Conservation (phyloP, 2,888 invertebrate species). For the Nemapogon koenigi region DNA sequence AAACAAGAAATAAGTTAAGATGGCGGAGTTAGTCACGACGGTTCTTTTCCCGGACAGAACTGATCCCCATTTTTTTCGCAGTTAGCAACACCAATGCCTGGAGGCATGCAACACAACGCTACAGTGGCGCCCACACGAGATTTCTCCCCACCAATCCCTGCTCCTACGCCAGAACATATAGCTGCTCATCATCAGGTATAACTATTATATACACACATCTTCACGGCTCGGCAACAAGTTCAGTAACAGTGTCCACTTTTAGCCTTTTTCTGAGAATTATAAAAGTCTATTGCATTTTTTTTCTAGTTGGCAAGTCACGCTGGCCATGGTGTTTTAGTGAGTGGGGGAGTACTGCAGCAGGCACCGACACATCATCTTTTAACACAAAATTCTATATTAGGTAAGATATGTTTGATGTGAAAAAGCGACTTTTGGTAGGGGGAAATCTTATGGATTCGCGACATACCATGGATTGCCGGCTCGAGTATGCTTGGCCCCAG, state of each 20-base stretch:
- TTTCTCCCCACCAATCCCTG: conserved; percentile 49
- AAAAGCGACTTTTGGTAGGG: not conserved
- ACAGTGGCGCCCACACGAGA: conserved; percentile 38
- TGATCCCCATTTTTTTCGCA: too few species aligned
- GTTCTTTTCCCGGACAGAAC: too few species aligned
- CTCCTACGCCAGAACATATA: conserved; percentile 44
- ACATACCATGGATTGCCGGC: not conserved
- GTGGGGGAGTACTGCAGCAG: conserved; percentile 50
- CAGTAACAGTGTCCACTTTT: not conserved
- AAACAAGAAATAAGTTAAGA: too few species aligned
- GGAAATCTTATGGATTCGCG: too few species aligned
- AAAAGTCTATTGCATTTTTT: too few species aligned
- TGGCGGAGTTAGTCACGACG: too few species aligned
- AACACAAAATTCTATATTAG: conserved; percentile 49
- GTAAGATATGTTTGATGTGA: conserved; percentile 24
- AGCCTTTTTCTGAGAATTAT: too few species aligned
- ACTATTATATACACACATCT: not conserved
- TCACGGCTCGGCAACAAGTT: not conserved
- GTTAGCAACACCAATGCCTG: too few species aligned
- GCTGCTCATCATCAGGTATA: conserved; percentile 48
- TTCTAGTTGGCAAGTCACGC: conserved; percentile 40
- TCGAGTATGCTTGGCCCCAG: not conserved
- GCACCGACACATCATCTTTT: conserved; percentile 49
- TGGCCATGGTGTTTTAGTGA: conserved; percentile 43
- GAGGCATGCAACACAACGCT: too few species aligned